Evolutionary conservation across 2,888 invertebrate genomes (phyloP), one percentile per base, ranked within the genome.

Genomic region (Cosmia trapezina): DNA sequence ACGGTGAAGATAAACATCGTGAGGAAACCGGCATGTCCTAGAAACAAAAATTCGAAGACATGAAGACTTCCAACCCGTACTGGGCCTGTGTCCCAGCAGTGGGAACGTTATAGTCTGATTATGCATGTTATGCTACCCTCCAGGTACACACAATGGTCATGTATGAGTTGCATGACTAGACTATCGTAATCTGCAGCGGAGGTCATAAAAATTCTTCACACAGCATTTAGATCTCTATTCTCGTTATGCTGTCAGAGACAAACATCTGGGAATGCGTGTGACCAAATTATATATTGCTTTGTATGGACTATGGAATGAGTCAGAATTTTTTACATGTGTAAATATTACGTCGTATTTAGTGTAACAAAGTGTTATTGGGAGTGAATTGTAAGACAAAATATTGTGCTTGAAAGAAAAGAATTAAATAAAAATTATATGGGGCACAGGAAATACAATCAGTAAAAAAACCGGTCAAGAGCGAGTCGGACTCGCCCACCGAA

Each of bases 181-280:
- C 43, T 62, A 59, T 60, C 62, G 28, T 61, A 82, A 53, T 61
- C 45, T 54, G 19, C 63, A 70, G 57, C 70, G 57, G 80, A 53
- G 74, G 54, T 77, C 81, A 85, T 87, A 85, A 87, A 86, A 83
- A 85, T 85, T 86, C 83, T 84, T 88, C 80, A 88, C 87, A 83
- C 84, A 70, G 43, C 65, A 74, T 76, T 83, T 65, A 73, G 70
- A 65, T 63, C 57, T 45, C 73, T 65, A 68, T 83, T 83, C 70
- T 81, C 60, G 57, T 54, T 73, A 70, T 70, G 47, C 54, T 61
- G 71, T 68, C 68, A 56, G 64, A 70, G 41, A 68, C 75, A 68
- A 74, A 83, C 71, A 75, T 80, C 70, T 80, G 84, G 83, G 65
- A 71, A 77, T 81, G 61, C 67, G 75, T 84, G 86, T 76, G 77